A percentile compares a stretch with the other conserved stretches of the same genome.
Evolutionary conservation across 2,888 invertebrate species (phyloP).

Genomic region (Agelastica alni): DNA sequence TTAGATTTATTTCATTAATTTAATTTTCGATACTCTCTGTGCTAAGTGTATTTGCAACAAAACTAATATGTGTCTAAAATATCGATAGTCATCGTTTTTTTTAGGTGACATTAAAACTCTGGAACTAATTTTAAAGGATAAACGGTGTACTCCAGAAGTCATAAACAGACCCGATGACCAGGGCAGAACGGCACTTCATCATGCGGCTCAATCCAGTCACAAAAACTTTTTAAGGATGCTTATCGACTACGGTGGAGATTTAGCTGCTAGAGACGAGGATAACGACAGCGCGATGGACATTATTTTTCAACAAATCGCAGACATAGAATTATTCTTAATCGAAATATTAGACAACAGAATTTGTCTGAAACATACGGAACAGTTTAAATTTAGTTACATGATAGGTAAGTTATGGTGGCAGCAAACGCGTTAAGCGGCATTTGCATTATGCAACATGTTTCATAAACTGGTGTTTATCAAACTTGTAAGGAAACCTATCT

Average conservation of each 20-base stretch:
- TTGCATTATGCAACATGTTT: too few relatives aligned
- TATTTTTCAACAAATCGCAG: slow-evolving; percentile 51
- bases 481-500: too few relatives aligned
- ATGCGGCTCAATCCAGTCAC: slow-evolving; percentile 60
- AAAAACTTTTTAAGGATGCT: slow-evolving; percentile 58
- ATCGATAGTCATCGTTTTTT: too few relatives aligned
- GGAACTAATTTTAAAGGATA: slow-evolving; percentile 40
- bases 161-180: slow-evolving; percentile 44
- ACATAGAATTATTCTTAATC: slow-evolving; percentile 50
- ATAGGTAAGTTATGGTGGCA: slow-evolving; percentile 37
- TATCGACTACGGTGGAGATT: slow-evolving; percentile 52
- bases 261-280: slow-evolving; percentile 47
- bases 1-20: too few relatives aligned
- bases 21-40: too few relatives aligned
- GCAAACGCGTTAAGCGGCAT: too few relatives aligned
- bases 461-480: too few relatives aligned
- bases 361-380: slow-evolving; percentile 40
- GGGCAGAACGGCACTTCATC: slow-evolving; percentile 60
- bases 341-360: slow-evolving; percentile 51
- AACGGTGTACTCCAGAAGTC: slow-evolving; percentile 38
- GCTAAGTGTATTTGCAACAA: too few relatives aligned
- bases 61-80: too few relatives aligned
- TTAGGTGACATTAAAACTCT: slow-evolving; percentile 45
- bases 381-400: slow-evolving; percentile 43
- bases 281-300: slow-evolving; percentile 52